Conservation (phyloP, 2,797 vertebrate species). For the Hippoglossus hippoglossus region DNA sequence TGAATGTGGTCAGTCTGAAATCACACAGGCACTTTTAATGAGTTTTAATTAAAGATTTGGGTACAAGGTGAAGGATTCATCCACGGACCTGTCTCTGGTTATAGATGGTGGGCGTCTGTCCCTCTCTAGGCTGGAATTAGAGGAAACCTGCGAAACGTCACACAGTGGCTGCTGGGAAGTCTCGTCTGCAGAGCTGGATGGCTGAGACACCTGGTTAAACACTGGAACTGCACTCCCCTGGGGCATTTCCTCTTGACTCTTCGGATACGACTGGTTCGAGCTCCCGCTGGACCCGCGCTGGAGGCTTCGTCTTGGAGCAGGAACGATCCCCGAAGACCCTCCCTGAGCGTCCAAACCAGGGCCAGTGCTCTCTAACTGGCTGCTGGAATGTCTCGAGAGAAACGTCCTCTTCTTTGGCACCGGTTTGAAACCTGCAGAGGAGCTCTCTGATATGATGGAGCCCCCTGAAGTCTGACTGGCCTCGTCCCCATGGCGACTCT, state of each 20-base stretch:
- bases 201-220: conserved; percentile 26
- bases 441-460: conserved; percentile 66
- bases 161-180: conserved; percentile 26
- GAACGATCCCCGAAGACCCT: conserved; percentile 57
- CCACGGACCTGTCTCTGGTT: conserved; percentile 59
- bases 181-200: conserved; percentile 25
- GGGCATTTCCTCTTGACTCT: conserved; percentile 46
- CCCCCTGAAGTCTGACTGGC: conserved; percentile 64
- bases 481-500: conserved; percentile 64
- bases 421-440: conserved; percentile 77
- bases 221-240: conserved; percentile 37
- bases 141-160: conserved; percentile 47
- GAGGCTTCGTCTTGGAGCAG: conserved; percentile 82
- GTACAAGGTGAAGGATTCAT: conserved; percentile 21
- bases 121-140: conserved; percentile 77
- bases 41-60: conserved; percentile 76
- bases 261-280: conserved; percentile 85
- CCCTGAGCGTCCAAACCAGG: conserved; percentile 29
- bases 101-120: conserved; percentile 60
- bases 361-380: conserved; percentile 66
- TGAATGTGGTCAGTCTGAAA: conserved; percentile 50
- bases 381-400: conserved; percentile 72
- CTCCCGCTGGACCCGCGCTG: conserved; percentile 86
- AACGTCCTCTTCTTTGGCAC: conserved; percentile 92
- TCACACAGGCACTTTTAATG: conserved; percentile 64